These are phyloP conservation scores for Dermolepida albohirtum DNA, from an alignment of 2,888 invertebrate species.

Conservation along the genomic window DNA sequence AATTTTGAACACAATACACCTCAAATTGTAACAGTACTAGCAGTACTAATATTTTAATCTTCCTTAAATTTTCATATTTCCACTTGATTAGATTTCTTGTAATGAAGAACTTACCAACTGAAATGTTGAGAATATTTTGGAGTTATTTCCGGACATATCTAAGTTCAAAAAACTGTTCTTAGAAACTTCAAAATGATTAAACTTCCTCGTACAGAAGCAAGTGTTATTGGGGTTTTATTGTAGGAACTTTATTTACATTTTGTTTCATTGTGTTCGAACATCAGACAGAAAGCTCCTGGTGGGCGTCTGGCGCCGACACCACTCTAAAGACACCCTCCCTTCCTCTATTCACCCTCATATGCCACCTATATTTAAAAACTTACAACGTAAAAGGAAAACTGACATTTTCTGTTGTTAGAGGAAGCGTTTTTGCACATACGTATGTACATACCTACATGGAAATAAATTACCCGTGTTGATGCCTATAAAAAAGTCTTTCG, in stretches of 20 bases:
- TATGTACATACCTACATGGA: neutral
- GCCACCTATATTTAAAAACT: slow-evolving; percentile 28
- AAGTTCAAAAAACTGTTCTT: no score
- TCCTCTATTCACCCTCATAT: neutral
- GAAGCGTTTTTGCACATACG: neutral
- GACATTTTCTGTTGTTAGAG: no score
- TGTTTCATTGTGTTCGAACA: slow-evolving; percentile 36
- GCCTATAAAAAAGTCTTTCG: neutral
- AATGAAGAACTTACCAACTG: no score
- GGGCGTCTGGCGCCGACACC: slow-evolving; percentile 34
- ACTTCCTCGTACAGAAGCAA: slow-evolving; percentile 9
- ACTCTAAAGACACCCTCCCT: slow-evolving; percentile 20
- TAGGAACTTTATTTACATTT: slow-evolving; percentile 37
- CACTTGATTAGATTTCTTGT: no score
- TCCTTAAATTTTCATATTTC: no score
- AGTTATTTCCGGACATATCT: no score
- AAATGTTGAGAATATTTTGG: no score
- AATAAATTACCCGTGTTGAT: slow-evolving; percentile 3
- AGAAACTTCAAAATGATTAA: slow-evolving; percentile 14
- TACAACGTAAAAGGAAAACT: slow-evolving; percentile 12
- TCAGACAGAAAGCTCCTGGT: slow-evolving; percentile 32
- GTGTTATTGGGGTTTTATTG: slow-evolving; percentile 24
- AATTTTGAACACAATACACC: no score
- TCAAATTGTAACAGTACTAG: no score
- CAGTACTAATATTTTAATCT: no score